These are phyloP conservation scores for Osmerus mordax DNA, from an alignment of 2,113 vertebrate species.

Conservation along the genomic window DNA sequence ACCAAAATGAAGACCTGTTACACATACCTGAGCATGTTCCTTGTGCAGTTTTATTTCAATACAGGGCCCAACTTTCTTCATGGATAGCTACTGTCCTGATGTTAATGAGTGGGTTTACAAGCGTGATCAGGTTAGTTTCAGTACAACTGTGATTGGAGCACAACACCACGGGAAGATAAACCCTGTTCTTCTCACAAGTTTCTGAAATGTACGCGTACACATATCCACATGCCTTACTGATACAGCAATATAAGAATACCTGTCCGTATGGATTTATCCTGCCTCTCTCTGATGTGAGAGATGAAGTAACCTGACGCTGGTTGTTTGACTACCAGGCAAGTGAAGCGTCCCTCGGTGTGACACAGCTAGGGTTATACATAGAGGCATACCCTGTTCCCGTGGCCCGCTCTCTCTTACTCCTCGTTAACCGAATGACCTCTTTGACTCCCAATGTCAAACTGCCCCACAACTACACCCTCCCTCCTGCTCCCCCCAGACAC, in stretches of 20 bases:
- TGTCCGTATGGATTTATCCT: constrained; percentile 37
- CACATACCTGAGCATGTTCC: too few relatives aligned
- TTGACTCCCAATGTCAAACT: constrained; percentile 76
- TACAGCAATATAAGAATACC: constrained; percentile 10
- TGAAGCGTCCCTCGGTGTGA: constrained; percentile 58
- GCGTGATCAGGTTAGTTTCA: too few relatives aligned
- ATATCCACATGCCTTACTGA: too few relatives aligned
- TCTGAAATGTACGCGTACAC: too few relatives aligned
- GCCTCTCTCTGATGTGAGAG: constrained; percentile 80
- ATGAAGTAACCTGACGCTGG: constrained; percentile 79
- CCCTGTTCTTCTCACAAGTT: too few relatives aligned
- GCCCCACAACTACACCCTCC: constrained; percentile 26
- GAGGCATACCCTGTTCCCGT: constrained; percentile 70
- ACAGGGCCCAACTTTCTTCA: too few relatives aligned
- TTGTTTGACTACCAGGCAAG: constrained; percentile 65
- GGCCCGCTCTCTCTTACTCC: constrained; percentile 55
- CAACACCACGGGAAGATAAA: too few relatives aligned
- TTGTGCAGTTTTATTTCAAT: too few relatives aligned
- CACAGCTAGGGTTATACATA: constrained; percentile 73
- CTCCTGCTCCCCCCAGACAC: constrained; percentile 48
- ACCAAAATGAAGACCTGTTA: too few relatives aligned
- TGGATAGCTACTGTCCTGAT: too few relatives aligned
- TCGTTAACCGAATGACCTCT: constrained; percentile 82
- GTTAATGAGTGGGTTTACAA: too few relatives aligned
- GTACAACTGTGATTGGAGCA: too few relatives aligned